A percentile compares a stretch with the other conserved stretches of the same genome.
These are phyloP conservation scores for Grapholita molesta DNA, from an alignment of 1,140 invertebrate genomes.

Conservation along the genomic window DNA sequence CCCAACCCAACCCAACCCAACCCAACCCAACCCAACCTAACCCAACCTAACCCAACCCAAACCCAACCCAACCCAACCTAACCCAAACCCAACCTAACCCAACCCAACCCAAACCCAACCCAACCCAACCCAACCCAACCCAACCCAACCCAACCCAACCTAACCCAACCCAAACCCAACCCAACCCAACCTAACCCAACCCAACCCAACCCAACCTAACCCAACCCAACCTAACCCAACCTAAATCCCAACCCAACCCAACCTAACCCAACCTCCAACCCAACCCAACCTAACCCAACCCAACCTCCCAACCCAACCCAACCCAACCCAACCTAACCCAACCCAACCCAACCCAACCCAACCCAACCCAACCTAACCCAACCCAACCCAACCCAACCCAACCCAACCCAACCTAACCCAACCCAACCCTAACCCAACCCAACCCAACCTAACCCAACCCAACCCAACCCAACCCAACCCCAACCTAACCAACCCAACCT, in stretches of 20 bases:
- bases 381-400: slow-evolving; percentile 15
- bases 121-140: slow-evolving; percentile 20
- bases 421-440: too few relatives aligned
- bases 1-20: slow-evolving; percentile 36
- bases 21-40: slow-evolving; percentile 29
- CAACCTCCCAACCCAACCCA: too few relatives aligned
- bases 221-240: slow-evolving; percentile 20
- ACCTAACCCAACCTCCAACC: slow-evolving; percentile 20
- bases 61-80: too few relatives aligned
- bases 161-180: too few relatives aligned
- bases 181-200: slow-evolving; percentile 32
- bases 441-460: slow-evolving; percentile 15
- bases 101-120: too few relatives aligned
- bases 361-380: slow-evolving; percentile 7
- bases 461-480: too few relatives aligned
- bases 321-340: slow-evolving; percentile 26
- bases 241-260: slow-evolving; percentile 18
- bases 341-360: slow-evolving; percentile 39
- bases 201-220: slow-evolving; percentile 33
- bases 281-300: slow-evolving; percentile 33
- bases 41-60: slow-evolving; percentile 31
- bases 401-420: slow-evolving; percentile 7
- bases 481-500: too few relatives aligned
- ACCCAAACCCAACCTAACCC: too few relatives aligned
- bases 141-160: slow-evolving; percentile 23